Percentiles rank a stretch among this genome's conserved stretches.
Evolutionary conservation across 2,888 invertebrate species (phyloP).

Genomic region (Diaprepes abbreviatus): DNA sequence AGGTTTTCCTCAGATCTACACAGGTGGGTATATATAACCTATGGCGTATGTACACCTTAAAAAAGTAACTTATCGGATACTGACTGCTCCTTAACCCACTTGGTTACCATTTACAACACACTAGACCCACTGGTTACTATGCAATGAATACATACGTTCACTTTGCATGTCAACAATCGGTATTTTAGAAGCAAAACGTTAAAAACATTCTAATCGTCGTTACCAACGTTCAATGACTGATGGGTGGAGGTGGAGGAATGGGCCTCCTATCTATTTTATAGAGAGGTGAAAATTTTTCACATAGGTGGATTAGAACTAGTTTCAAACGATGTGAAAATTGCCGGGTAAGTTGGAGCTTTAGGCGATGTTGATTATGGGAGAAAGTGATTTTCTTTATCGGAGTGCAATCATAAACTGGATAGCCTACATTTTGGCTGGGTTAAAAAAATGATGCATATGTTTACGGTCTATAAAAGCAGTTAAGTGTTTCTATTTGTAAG

Average conservation of each 20-base stretch:
- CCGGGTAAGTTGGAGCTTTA: background rate
- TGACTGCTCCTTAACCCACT: slow-evolving; percentile 14
- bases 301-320: background rate
- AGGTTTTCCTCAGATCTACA: background rate
- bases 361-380: background rate
- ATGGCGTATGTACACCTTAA: background rate
- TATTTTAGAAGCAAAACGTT: too few species aligned
- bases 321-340: background rate
- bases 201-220: too few species aligned
- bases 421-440: background rate
- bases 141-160: too few species aligned
- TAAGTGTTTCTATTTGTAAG: too few species aligned
- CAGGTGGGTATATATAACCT: slow-evolving; percentile 3
- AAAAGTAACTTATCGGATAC: background rate
- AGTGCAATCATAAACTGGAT: background rate
- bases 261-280: background rate
- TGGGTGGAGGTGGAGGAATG: background rate
- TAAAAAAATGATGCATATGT: too few species aligned
- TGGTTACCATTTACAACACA: background rate
- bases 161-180: too few species aligned
- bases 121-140: background rate
- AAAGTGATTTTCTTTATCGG: slow-evolving; percentile 5
- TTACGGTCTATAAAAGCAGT: too few species aligned
- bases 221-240: too few species aligned
- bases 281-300: background rate